Evolutionary conservation across 2,113 vertebrate species (phyloP).

Genomic region (Gracilinanus agilis): DNA sequence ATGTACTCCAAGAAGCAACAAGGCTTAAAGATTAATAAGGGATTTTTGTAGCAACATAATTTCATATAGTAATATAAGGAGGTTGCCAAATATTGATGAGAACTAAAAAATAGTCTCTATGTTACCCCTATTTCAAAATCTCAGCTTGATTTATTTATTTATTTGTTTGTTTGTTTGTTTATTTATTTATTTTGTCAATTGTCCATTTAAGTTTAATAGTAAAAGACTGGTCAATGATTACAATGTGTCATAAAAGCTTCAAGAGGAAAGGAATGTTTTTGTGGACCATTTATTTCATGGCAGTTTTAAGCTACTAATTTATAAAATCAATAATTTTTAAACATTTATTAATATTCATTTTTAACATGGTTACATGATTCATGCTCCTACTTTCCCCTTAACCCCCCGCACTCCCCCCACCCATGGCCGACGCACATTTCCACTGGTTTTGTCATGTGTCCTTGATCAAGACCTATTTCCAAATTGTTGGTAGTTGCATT

Average conservation of each 20-base stretch:
- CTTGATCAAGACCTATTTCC: no score
- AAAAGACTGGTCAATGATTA: conserved; percentile 97
- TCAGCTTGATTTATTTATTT: not conserved
- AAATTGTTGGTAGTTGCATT: no score
- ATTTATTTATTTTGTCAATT: no score
- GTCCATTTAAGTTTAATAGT: conserved; percentile 92
- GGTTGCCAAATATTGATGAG: not conserved
- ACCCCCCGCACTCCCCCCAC: no score
- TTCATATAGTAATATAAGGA: not conserved
- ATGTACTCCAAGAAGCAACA: not conserved
- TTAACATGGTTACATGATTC: no score
- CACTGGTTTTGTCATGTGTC: no score
- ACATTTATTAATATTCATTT: no score
- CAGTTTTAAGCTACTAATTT: conserved; percentile 92
- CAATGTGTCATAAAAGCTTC: conserved; percentile 99
- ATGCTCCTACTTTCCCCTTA: no score
- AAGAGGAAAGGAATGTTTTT: conserved; percentile 94
- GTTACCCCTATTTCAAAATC: not conserved
- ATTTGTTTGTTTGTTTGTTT: no score
- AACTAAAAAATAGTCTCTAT: not conserved
- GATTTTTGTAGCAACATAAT: not conserved
- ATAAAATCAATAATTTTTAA: conserved; percentile 88
- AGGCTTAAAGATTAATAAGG: not conserved
- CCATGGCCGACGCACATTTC: no score
- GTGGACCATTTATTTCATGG: conserved; percentile 88